A percentile compares a stretch with the other conserved stretches of the same genome.
Conservation (phyloP, 1,140 invertebrate species). For the Pseudomyrmex sp. region DNA sequence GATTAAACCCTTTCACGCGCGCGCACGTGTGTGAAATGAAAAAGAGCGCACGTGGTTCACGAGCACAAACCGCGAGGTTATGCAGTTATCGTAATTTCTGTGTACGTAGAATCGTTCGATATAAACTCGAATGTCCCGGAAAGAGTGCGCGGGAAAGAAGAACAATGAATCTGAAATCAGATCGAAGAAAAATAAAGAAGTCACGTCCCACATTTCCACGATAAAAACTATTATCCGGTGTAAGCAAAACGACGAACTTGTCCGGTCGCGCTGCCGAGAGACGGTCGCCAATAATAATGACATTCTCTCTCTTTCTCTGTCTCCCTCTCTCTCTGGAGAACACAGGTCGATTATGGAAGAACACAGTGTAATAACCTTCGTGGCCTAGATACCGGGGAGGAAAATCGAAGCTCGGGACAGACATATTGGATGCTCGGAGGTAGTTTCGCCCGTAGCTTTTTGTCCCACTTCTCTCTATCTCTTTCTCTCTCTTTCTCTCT, state of each 20-base stretch:
- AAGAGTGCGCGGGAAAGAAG: not conserved
- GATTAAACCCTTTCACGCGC: no score
- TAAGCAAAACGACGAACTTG: conserved; percentile 8
- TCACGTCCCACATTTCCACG: not conserved
- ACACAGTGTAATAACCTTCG: conserved; percentile 71
- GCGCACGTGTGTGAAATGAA: no score
- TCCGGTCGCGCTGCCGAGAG: conserved; percentile 24
- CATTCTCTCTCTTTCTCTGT: not conserved
- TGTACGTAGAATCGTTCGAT: not conserved
- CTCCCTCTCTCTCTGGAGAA: not conserved
- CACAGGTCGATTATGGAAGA: conserved; percentile 65
- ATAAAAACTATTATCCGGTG: conserved; percentile 36
- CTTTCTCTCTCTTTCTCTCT: not conserved
- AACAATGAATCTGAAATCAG: not conserved
- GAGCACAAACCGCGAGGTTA: no score
- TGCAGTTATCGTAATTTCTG: not conserved
- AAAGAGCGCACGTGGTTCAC: no score
- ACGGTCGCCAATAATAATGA: conserved; percentile 63
- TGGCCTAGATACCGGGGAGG: conserved; percentile 68
- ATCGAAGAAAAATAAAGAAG: not conserved
- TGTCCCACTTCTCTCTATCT: conserved; percentile 58
- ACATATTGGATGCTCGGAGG: conserved; percentile 70
- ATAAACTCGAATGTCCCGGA: not conserved
- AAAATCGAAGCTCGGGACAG: conserved; percentile 70
- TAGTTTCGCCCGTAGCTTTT: conserved; percentile 63